Base-by-base conservation (phyloP, 2,113 vertebrate species). In the Campylomormyrus tamandua region DNA sequence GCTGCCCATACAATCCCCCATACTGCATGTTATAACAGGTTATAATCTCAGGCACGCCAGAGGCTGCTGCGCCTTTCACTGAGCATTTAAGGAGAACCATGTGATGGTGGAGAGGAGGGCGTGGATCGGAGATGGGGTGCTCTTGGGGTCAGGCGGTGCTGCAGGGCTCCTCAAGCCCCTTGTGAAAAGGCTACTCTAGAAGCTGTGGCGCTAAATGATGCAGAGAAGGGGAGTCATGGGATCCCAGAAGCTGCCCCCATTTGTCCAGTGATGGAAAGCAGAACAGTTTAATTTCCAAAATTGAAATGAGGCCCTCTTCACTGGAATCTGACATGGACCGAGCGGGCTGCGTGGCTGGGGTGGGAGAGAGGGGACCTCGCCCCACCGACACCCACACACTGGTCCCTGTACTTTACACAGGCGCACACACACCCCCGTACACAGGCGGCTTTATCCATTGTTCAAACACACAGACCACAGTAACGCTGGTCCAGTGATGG, bases 371-470 rank as follows among this genome's bases (percentile, higher is more conserved):
- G 35, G 85, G 27, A 9, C 6, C 45, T 1, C 19, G 2, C 5
- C 15, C 27, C 83, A 87, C 3, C 9, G n/a, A 87, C 10, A 87
- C 49, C 5, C 85, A 87, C 15, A 87, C 85, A 53, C 49, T 56
- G 24, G 13, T 17, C 49, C 15, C 27, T 53, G 49, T 31, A 21
- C 19, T 27, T 15, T 24, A 49, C 27, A 17, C 21, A 50, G 84
- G 6, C 52, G 5, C 21, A 87, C 85, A 19, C 50, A 52, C 24
- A 87, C 4, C 45, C 42, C 45, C 5, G 1, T 9, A 84, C 42
- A 84, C 83, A 48, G 45, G 83, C 83, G 24, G 83, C 83, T 84
- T 84, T 84, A 84, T 84, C 83, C 83, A 45, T 48, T 45, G 21
- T 48, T 5, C 83, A 46, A 11, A 48, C 39, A 48, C 42, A 84